phyloP scores from a whole-genome alignment of 2,888 invertebrate species.

The Amphipoea lucens region DNA sequence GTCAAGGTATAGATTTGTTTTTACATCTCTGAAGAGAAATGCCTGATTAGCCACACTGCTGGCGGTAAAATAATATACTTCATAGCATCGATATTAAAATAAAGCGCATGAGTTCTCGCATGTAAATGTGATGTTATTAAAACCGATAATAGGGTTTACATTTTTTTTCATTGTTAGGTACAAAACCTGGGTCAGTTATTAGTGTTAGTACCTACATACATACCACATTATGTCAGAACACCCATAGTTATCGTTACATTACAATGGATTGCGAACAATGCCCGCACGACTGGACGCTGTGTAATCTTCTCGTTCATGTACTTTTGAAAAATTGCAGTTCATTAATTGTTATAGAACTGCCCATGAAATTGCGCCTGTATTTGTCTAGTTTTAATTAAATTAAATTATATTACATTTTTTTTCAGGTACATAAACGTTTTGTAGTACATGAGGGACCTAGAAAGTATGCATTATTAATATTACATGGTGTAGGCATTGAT shows the following conservation, averaged over 20 bases:
- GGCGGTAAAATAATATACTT: background rate
- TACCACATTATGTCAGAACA: slow-evolving; percentile 37
- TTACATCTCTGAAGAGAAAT: slow-evolving; percentile 13
- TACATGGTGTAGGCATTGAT: background rate
- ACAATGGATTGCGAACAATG: slow-evolving; percentile 67
- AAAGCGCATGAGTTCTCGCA: slow-evolving; percentile 24
- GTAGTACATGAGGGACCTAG: too few relatives aligned
- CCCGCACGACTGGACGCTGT: slow-evolving; percentile 41
- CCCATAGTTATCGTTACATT: slow-evolving; percentile 57
- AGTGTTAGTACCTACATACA: slow-evolving; percentile 33
- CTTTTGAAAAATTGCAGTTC: slow-evolving; percentile 44
- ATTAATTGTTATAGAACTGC: slow-evolving; percentile 27
- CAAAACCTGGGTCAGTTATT: slow-evolving; percentile 11
- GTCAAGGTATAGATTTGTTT: slow-evolving; percentile 9
- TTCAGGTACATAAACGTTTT: too few relatives aligned
- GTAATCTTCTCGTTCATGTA: slow-evolving; percentile 49
- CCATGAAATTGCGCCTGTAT: slow-evolving; percentile 20
- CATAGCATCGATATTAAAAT: slow-evolving; percentile 15
- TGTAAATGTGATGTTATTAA: slow-evolving; percentile 29
- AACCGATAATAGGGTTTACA: slow-evolving; percentile 10
- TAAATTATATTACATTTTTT: too few relatives aligned
- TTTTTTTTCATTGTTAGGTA: slow-evolving; percentile 2
- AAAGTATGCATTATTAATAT: too few relatives aligned
- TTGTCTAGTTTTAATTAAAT: slow-evolving; percentile 1
- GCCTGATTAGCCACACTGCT: background rate